These are phyloP conservation scores for Ctenoplectra terminalis DNA, from an alignment of 1,140 invertebrate genomes.

Conservation along the genomic window DNA sequence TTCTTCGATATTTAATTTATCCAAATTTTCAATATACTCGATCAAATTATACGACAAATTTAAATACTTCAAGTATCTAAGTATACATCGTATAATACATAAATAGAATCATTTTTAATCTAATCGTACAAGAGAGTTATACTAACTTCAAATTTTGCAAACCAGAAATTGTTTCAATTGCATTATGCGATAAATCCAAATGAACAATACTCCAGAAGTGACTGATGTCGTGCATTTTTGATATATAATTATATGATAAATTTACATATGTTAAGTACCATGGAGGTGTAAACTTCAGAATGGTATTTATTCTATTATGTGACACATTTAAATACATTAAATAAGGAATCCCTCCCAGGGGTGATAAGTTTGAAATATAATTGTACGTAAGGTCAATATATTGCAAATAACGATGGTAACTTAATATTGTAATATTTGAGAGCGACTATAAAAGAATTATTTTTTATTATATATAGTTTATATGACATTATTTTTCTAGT, in stretches of 20 bases:
- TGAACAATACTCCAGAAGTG: conserved; percentile 74
- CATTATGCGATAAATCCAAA: conserved; percentile 74
- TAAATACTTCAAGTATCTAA: conserved; percentile 69
- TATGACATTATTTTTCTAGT: background rate
- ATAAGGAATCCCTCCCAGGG: conserved; percentile 62
- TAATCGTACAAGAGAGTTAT: background rate
- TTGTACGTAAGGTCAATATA: conserved; percentile 72
- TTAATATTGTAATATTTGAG: conserved; percentile 62
- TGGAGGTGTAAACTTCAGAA: conserved; percentile 64
- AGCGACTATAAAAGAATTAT: conserved; percentile 62
- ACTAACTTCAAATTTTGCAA: conserved; percentile 72
- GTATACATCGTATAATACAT: background rate
- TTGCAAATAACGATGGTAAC: conserved; percentile 67
- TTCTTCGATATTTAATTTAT: conserved; percentile 69
- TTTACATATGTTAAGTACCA: conserved; percentile 74
- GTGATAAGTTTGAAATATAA: conserved; percentile 61
- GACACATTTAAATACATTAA: conserved; percentile 68
- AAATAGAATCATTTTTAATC: background rate
- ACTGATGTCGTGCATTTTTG: conserved; percentile 61
- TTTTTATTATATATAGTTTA: background rate
- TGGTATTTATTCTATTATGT: conserved; percentile 61
- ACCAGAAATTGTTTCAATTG: conserved; percentile 68
- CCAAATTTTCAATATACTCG: conserved; percentile 69
- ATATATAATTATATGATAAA: conserved; percentile 70
- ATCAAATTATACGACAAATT: conserved; percentile 73